Conservation (phyloP, 2,113 vertebrate genomes). For the Lophochroa leadbeateri region DNA sequence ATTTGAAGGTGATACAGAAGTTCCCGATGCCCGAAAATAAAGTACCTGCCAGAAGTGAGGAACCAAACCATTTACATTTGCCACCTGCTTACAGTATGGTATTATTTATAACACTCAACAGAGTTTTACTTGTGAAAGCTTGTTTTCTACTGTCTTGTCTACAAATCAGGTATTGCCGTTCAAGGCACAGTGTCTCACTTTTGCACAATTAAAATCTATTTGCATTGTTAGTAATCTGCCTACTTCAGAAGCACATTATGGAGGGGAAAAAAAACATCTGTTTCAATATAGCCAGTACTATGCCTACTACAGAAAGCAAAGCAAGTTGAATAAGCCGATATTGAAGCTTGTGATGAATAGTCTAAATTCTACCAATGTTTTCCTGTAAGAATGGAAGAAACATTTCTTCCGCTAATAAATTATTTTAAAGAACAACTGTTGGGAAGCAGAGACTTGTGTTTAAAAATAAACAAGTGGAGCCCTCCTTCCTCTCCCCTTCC, state of each 20-base stretch:
- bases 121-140: neutral
- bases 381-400: neutral
- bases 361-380: neutral
- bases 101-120: neutral
- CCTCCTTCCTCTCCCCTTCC: neutral
- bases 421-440: neutral
- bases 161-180: neutral
- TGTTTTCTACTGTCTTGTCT: neutral
- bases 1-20: neutral
- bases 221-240: neutral
- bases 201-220: neutral
- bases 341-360: neutral
- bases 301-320: neutral
- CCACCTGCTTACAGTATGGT: neutral
- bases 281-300: neutral
- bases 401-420: neutral
- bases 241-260: neutral
- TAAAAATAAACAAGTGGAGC: neutral
- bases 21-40: rapidly evolving
- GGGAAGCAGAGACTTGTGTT: neutral
- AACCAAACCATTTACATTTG: neutral
- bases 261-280: neutral
- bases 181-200: neutral
- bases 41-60: neutral
- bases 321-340: neutral